Percentiles rank a stretch among this genome's conserved stretches.
These are phyloP conservation scores for Pristis pectinata DNA, from an alignment of 2,797 vertebrate species.

Conservation along the genomic window DNA sequence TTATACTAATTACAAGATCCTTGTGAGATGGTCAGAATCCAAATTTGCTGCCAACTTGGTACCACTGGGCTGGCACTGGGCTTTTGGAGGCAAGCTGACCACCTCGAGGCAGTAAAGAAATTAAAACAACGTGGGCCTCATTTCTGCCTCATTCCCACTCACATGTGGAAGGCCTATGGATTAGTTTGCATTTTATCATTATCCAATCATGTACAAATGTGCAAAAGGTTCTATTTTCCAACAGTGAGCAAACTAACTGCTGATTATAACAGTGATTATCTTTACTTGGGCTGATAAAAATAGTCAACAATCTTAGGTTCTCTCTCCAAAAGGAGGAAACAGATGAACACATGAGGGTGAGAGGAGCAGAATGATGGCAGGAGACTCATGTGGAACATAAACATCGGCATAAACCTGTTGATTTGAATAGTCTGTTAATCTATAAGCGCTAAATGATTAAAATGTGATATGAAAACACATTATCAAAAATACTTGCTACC, in stretches of 20 bases:
- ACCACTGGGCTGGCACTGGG: no score
- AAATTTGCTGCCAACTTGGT: background rate
- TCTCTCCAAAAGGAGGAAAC: background rate
- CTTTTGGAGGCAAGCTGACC: background rate
- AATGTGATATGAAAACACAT: background rate
- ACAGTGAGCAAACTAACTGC: background rate
- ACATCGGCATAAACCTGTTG: background rate
- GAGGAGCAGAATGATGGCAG: background rate
- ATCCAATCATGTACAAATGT: background rate
- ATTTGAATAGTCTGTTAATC: background rate
- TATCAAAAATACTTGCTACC: background rate
- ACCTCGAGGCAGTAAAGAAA: background rate
- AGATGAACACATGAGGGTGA: background rate
- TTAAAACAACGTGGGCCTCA: background rate
- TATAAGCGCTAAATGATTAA: background rate
- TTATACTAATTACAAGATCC: background rate
- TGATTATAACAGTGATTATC: background rate
- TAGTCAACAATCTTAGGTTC: no score
- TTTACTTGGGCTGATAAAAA: background rate
- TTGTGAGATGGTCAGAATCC: background rate
- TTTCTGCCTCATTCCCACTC: no score
- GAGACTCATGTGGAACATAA: background rate
- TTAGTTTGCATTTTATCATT: background rate
- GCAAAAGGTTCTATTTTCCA: background rate
- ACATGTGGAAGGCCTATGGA: background rate